phyloP scores from a whole-genome alignment of 2,797 vertebrate genomes.

The Pangasius macronema region DNA sequence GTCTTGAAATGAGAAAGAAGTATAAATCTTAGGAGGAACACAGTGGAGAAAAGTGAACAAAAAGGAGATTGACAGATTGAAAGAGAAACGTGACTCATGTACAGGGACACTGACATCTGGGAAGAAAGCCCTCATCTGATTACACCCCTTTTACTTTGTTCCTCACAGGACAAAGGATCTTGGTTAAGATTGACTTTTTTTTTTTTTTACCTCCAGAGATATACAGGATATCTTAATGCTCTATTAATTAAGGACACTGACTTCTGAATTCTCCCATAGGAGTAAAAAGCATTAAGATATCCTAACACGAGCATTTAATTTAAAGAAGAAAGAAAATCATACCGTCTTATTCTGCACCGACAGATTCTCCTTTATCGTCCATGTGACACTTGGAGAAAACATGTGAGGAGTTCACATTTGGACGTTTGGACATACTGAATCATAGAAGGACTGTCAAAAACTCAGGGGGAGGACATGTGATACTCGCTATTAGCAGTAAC shows the following conservation, averaged over 20 bases:
- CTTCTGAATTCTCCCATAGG: background rate
- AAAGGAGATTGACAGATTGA: background rate
- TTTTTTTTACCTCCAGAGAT: background rate
- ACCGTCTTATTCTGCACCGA: background rate
- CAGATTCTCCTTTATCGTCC: background rate
- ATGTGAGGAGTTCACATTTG: background rate
- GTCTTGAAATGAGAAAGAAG: background rate
- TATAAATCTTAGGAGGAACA: background rate
- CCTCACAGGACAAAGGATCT: background rate
- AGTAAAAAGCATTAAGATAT: background rate
- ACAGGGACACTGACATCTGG: background rate
- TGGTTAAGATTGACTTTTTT: background rate
- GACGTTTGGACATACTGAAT: background rate
- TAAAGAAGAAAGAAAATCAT: background rate
- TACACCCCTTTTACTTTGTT: background rate
- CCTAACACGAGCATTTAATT: background rate
- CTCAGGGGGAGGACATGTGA: background rate
- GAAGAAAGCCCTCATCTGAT: background rate
- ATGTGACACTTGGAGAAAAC: background rate
- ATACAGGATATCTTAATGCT: background rate
- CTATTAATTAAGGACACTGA: constrained; percentile 1
- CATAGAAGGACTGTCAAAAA: background rate
- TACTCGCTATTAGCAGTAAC: background rate
- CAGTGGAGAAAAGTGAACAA: background rate
- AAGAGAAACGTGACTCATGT: background rate